Conservation (phyloP, 2,797 vertebrate species). For the Stomatorhinus walkeri region DNA sequence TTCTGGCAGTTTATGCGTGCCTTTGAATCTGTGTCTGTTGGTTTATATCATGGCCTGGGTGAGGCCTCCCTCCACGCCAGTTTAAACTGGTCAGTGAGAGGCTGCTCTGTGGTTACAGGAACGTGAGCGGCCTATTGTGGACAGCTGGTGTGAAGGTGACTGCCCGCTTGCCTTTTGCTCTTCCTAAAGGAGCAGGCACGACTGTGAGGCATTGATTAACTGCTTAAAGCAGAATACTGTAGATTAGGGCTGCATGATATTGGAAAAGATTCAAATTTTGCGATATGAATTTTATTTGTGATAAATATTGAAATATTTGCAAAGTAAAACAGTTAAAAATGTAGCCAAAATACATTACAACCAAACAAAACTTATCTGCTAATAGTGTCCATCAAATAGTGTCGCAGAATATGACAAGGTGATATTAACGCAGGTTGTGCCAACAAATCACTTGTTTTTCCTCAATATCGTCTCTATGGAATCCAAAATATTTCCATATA, state of each 20-base stretch:
- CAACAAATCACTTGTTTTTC: background rate
- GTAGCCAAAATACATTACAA: background rate
- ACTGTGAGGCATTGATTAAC: background rate
- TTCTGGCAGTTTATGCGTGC: background rate
- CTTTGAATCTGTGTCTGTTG: background rate
- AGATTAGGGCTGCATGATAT: background rate
- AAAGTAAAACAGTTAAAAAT: background rate
- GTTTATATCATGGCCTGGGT: constrained; percentile 2
- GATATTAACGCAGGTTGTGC: background rate
- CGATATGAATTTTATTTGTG: background rate
- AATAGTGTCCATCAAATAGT: background rate
- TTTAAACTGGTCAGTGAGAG: constrained; percentile 13
- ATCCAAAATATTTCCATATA: background rate
- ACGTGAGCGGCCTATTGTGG: background rate
- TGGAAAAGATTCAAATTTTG: background rate
- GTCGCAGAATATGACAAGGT: background rate
- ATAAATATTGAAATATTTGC: background rate
- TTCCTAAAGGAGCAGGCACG: background rate
- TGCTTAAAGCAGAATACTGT: background rate
- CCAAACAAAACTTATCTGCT: background rate
- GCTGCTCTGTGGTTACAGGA: background rate
- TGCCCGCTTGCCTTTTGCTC: background rate
- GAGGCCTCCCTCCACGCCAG: constrained; percentile 11
- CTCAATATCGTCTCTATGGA: background rate
- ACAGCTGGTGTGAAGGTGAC: background rate